A percentile compares a stretch with the other conserved stretches of the same genome.
phyloP scores from a whole-genome alignment of 2,797 vertebrate genomes.

The Fistularia commersonii region DNA sequence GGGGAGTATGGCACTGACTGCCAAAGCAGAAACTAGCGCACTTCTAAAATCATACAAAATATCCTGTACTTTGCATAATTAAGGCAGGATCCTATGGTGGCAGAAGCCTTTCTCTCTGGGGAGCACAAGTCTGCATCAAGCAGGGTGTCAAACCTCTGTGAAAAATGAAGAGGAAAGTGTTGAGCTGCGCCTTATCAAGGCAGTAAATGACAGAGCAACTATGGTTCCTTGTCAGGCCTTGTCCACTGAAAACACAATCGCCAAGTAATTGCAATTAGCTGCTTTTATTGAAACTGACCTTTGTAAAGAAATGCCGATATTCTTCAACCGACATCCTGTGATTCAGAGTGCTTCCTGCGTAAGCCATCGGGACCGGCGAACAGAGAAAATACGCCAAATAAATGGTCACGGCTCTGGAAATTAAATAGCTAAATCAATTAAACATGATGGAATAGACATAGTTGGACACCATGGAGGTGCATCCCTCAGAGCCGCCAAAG shows the following conservation, averaged over 20 bases:
- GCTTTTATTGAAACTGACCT: conserved; percentile 12
- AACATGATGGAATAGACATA: conserved; percentile 44
- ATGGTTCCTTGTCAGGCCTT: conserved; percentile 36
- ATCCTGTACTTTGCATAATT: conserved; percentile 82
- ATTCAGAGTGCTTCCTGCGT: background rate
- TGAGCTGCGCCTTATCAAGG: conserved; percentile 52
- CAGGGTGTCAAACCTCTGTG: conserved; percentile 68
- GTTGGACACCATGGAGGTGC: conserved; percentile 42
- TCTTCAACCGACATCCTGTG: background rate
- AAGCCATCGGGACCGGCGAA: conserved; percentile 2
- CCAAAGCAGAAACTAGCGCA: conserved; percentile 73
- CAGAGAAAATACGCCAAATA: conserved; percentile 35
- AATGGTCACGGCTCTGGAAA: conserved; percentile 38
- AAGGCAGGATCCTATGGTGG: conserved; percentile 75
- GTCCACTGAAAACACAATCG: conserved; percentile 37
- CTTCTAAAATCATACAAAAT: conserved; percentile 77
- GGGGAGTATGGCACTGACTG: conserved; percentile 71
- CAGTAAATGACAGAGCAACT: conserved; percentile 26
- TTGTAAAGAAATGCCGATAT: conserved; percentile 6
- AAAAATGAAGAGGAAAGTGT: conserved; percentile 66
- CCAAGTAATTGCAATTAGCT: background rate
- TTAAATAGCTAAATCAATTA: conserved; percentile 65
- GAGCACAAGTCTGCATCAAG: conserved; percentile 69
- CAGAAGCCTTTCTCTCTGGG: conserved; percentile 67
- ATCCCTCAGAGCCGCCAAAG: conserved; percentile 41